Conservation (phyloP, 2,888 invertebrate genomes). For the Acleris emargana region DNA sequence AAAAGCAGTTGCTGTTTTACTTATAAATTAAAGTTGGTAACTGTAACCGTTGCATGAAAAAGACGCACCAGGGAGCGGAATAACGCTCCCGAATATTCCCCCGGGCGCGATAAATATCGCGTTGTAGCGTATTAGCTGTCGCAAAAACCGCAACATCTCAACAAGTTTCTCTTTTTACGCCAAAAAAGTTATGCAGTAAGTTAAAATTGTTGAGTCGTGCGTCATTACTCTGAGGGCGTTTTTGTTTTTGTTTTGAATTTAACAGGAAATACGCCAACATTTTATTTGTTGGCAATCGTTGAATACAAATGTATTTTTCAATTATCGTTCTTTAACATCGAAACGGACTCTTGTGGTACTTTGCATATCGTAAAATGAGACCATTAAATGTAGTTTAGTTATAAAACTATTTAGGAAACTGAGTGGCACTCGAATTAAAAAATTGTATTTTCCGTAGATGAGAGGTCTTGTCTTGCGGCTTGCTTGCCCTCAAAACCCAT, state of each 20-base stretch:
- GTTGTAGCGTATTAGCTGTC: slow-evolving; percentile 55
- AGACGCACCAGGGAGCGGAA: slow-evolving; percentile 64
- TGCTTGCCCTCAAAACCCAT: no score
- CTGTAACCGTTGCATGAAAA: slow-evolving; percentile 52
- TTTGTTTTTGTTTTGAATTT: slow-evolving; percentile 1
- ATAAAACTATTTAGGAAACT: no score
- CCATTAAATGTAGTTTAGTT: no score
- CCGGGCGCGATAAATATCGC: slow-evolving; percentile 66
- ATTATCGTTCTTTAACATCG: no score
- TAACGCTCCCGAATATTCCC: slow-evolving; percentile 61
- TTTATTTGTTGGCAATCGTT: background rate
- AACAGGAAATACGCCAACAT: background rate
- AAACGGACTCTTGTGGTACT: no score
- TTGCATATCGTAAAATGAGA: no score
- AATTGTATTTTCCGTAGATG: no score
- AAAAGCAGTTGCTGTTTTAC: slow-evolving; percentile 48
- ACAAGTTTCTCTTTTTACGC: slow-evolving; percentile 41
- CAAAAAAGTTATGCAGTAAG: slow-evolving; percentile 29
- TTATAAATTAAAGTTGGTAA: slow-evolving; percentile 53
- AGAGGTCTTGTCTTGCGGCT: no score
- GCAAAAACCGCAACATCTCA: slow-evolving; percentile 50
- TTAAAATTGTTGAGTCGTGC: slow-evolving; percentile 30
- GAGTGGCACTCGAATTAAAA: no score
- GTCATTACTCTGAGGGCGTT: slow-evolving; percentile 9
- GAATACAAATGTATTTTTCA: no score